Percentiles rank a stretch among this genome's conserved stretches.
These are phyloP conservation scores for Acanthis flammea DNA, from an alignment of 2,797 vertebrate genomes.

Conservation along the genomic window DNA sequence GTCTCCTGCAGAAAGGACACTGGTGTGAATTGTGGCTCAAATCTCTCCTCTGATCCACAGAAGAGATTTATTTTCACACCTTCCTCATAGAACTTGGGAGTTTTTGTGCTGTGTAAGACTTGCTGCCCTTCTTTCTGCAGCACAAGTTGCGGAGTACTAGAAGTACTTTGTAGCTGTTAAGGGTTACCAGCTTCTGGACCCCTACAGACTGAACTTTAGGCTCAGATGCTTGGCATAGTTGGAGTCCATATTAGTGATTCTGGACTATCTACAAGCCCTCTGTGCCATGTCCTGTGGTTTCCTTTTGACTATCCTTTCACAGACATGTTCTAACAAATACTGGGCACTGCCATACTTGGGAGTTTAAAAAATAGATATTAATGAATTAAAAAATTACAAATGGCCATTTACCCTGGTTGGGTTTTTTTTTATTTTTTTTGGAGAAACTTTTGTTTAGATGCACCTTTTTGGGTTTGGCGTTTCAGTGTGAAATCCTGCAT, in stretches of 20 bases:
- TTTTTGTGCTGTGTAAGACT: not conserved
- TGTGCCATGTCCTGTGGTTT: not conserved
- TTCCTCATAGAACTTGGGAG: not conserved
- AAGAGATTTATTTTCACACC: not conserved
- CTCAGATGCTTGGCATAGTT: not conserved
- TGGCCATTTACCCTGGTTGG: not conserved
- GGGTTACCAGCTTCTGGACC: not conserved
- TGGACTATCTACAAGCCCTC: not conserved
- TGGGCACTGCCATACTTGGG: not conserved
- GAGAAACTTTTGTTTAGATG: not conserved
- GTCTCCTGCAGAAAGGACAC: not conserved
- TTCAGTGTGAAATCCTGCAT: not conserved
- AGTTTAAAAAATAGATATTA: not conserved
- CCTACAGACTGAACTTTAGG: not conserved
- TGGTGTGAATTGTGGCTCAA: not conserved
- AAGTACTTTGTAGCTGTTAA: not conserved
- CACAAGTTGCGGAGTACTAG: not conserved
- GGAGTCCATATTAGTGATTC: not conserved
- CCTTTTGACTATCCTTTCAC: not conserved
- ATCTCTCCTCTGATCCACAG: not conserved
- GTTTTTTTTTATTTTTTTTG: not conserved
- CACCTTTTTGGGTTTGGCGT: not conserved
- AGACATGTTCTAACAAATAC: not conserved
- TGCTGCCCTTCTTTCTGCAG: not conserved
- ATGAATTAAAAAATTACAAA: not conserved